A percentile compares a stretch with the other conserved stretches of the same genome.
Conservation (phyloP, 2,888 invertebrate genomes). For the Cheilosia pagana region DNA sequence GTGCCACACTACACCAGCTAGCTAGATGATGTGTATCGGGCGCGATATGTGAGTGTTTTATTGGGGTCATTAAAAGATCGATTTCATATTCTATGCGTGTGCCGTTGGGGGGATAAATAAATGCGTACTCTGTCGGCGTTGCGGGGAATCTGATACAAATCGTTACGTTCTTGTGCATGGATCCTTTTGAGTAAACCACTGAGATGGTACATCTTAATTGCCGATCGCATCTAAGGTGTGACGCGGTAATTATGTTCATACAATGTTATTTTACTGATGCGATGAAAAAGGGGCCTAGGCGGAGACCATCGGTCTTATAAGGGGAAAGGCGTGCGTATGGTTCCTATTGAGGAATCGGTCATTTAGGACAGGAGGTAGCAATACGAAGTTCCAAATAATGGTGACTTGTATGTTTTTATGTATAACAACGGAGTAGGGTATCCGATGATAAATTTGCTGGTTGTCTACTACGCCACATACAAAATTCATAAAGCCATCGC, state of each 20-base stretch:
- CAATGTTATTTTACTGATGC: slow-evolving; percentile 1
- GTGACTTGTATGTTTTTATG: too few species aligned
- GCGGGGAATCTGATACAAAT: slow-evolving; percentile 62
- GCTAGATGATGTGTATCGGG: slow-evolving; percentile 44
- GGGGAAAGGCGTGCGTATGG: neutral
- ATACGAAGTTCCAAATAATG: too few species aligned
- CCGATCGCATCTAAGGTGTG: slow-evolving; percentile 21
- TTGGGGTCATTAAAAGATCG: slow-evolving; percentile 72
- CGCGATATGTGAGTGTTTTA: slow-evolving; percentile 58
- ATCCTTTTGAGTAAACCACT: slow-evolving; percentile 38
- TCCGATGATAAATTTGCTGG: too few species aligned
- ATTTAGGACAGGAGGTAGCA: too few species aligned
- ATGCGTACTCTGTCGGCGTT: slow-evolving; percentile 55
- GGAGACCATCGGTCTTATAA: neutral
- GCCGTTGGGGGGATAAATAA: slow-evolving; percentile 44
- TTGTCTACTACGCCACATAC: too few species aligned
- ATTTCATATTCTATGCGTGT: slow-evolving; percentile 67
- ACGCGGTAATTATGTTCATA: slow-evolving; percentile 24
- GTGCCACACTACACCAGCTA: slow-evolving; percentile 39
- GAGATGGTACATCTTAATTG: slow-evolving; percentile 59
- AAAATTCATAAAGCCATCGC: too few species aligned
- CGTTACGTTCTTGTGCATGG: slow-evolving; percentile 33
- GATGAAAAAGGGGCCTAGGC: neutral
- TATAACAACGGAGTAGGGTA: too few species aligned
- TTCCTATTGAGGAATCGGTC: too few species aligned